phyloP scores from a whole-genome alignment of 1,140 invertebrate species.

The Eueides isabella region DNA sequence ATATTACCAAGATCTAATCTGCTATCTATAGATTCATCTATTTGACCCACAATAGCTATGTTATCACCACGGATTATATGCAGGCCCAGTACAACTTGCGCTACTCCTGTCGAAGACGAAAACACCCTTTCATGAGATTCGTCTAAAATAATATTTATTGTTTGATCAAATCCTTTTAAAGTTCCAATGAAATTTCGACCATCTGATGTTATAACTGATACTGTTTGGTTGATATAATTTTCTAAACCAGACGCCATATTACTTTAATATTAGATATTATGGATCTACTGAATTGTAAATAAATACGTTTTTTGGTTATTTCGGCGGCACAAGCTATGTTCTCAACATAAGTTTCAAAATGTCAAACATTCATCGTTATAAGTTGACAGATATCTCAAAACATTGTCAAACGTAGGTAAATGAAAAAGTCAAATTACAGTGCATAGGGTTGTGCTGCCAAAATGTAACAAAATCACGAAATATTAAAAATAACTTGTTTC shows the following conservation, averaged over 20 bases:
- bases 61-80: slow-evolving; percentile 99
- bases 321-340: slow-evolving; percentile 11
- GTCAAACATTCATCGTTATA: slow-evolving; percentile 1
- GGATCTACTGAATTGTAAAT: not conserved
- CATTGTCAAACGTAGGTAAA: slow-evolving; percentile 17
- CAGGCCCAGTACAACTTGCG: slow-evolving; percentile 97
- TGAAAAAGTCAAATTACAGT: not conserved
- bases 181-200: slow-evolving; percentile 97
- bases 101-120: slow-evolving; percentile 94
- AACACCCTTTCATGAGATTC: slow-evolving; percentile 99
- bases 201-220: slow-evolving; percentile 97
- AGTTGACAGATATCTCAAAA: not conserved
- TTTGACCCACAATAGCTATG: slow-evolving; percentile 96
- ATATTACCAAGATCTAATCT: slow-evolving; percentile 92
- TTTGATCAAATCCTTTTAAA: slow-evolving; percentile 95
- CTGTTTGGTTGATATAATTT: slow-evolving; percentile 94
- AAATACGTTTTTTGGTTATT: slow-evolving; percentile 23
- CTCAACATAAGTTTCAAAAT: slow-evolving; percentile 7
- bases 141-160: slow-evolving; percentile 98
- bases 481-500: no score
- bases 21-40: slow-evolving; percentile 95
- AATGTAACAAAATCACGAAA: no score
- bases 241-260: slow-evolving; percentile 92
- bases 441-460: no score
- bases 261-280: slow-evolving; percentile 23